phyloP scores from a whole-genome alignment of 2,888 invertebrate species.

The Conops quadrifasciatus region DNA sequence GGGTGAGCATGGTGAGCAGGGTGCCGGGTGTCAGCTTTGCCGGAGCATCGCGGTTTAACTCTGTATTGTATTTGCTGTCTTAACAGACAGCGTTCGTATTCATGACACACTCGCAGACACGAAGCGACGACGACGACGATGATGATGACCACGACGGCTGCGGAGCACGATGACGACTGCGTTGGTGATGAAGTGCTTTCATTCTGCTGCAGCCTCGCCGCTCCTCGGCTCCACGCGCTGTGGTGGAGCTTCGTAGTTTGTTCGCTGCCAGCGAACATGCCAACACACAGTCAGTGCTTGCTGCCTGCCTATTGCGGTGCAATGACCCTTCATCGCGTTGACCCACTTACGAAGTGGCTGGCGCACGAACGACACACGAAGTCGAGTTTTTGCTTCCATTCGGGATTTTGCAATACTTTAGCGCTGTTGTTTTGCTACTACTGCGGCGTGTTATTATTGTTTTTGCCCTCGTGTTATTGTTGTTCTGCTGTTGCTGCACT shows the following conservation, averaged over 20 bases:
- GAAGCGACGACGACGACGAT: constrained; percentile 22
- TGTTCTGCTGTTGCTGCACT: background rate
- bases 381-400: constrained; percentile 48
- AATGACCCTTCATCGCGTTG: constrained; percentile 66
- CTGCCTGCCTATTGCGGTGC: constrained; percentile 54
- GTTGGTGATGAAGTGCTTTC: constrained; percentile 31
- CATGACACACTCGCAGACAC: constrained; percentile 29
- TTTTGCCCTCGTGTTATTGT: background rate
- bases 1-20: constrained; percentile 9
- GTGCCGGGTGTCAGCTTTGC: constrained; percentile 6
- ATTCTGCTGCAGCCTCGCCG: background rate
- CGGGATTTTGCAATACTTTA: constrained; percentile 45
- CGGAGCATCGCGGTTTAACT: background rate
- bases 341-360: constrained; percentile 66
- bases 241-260: background rate
- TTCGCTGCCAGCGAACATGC: constrained; percentile 36
- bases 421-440: background rate
- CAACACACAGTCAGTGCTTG: constrained; percentile 11
- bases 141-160: constrained; percentile 1
- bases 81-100: constrained; percentile 22
- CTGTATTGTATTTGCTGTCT: constrained; percentile 2
- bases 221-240: background rate
- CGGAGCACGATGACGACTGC: constrained; percentile 15
- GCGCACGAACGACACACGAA: constrained; percentile 56
- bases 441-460: too few relatives aligned